A percentile compares a stretch with the other conserved stretches of the same genome.
phyloP scores from a whole-genome alignment of 2,888 invertebrate genomes.

The Leptogaster cylindrica region DNA sequence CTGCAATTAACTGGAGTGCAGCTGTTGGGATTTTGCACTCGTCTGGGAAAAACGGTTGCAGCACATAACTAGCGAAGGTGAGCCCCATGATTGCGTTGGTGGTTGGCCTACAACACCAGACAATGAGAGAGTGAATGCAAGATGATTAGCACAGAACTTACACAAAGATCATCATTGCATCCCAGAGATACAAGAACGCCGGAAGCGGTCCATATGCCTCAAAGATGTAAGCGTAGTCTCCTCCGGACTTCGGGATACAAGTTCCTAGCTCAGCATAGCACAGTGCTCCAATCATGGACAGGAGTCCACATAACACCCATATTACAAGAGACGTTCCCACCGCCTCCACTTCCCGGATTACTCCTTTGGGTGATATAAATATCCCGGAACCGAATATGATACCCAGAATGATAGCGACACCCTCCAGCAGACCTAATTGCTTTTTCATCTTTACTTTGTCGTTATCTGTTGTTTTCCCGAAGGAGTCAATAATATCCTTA shows the following conservation, averaged over 20 bases:
- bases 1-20: constrained; percentile 78
- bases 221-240: constrained; percentile 95
- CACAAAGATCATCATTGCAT: constrained; percentile 96
- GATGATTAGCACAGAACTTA: constrained; percentile 64
- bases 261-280: constrained; percentile 95
- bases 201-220: constrained; percentile 91
- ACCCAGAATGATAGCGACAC: constrained; percentile 92
- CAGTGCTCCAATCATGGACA: constrained; percentile 92
- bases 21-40: constrained; percentile 74
- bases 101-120: constrained; percentile 74
- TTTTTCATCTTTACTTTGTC: constrained; percentile 82
- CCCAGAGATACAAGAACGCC: constrained; percentile 95
- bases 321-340: constrained; percentile 86
- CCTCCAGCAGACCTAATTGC: constrained; percentile 87
- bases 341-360: constrained; percentile 87
- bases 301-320: constrained; percentile 86
- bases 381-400: constrained; percentile 96
- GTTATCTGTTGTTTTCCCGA: not conserved
- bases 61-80: constrained; percentile 91
- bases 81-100: constrained; percentile 96
- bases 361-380: constrained; percentile 94
- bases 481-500: not conserved
- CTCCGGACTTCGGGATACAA: constrained; percentile 87
- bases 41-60: constrained; percentile 82
- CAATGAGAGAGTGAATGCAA: constrained; percentile 30